phyloP scores from a whole-genome alignment of 2,888 invertebrate species.

The Troides helena region DNA sequence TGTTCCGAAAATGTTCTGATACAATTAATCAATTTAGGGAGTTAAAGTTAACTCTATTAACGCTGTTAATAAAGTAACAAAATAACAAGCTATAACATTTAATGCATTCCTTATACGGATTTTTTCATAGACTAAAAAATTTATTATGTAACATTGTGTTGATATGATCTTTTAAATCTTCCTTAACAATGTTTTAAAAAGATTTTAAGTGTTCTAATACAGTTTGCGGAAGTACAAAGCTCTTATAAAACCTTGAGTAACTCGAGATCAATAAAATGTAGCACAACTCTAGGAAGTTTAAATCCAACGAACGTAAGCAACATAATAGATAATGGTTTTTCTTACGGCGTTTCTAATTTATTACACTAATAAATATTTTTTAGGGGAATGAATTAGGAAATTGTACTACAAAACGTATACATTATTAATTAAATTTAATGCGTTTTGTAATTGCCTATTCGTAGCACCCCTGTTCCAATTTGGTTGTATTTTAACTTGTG shows the following conservation, averaged over 20 bases:
- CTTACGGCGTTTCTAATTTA: constrained; percentile 1
- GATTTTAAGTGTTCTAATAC: background rate
- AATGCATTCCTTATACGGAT: no score
- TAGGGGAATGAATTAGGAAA: background rate
- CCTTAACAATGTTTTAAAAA: constrained; percentile 2
- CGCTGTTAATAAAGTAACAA: no score
- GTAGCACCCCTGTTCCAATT: background rate
- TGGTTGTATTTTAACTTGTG: background rate
- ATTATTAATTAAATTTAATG: background rate
- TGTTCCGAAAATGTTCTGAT: no score
- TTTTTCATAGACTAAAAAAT: no score
- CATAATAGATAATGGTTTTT: background rate
- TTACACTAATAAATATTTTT: constrained; percentile 2
- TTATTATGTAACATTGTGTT: no score
- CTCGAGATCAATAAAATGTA: background rate
- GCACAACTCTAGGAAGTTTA: constrained; percentile 1
- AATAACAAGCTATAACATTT: no score
- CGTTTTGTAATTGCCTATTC: background rate
- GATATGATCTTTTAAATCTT: background rate
- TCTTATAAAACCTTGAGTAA: background rate
- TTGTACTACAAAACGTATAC: no score
- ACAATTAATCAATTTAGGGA: no score
- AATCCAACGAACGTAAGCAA: background rate
- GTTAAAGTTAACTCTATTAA: no score
- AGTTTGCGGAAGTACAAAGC: constrained; percentile 1